Conservation (phyloP, 2,888 invertebrate genomes). For the Xanthorhoe spadicearia region DNA sequence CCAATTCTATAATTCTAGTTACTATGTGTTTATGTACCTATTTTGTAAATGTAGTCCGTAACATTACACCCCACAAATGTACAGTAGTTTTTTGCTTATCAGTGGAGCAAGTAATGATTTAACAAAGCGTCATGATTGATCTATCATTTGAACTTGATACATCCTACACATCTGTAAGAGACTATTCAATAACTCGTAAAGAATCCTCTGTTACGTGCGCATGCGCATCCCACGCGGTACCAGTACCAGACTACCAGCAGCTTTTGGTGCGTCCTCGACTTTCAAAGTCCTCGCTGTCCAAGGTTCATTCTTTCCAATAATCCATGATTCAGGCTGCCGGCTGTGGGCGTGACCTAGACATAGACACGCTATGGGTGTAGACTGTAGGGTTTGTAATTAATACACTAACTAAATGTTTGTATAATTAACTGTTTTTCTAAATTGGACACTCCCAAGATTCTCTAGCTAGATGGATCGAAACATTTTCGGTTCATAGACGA, state of each 20-base stretch:
- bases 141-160: conserved; percentile 30
- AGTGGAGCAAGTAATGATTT: neutral
- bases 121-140: conserved; percentile 9
- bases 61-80: neutral
- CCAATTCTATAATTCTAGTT: neutral
- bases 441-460: too few species aligned
- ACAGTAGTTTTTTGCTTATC: neutral
- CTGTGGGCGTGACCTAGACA: conserved; percentile 39
- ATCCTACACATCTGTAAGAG: conserved; percentile 18
- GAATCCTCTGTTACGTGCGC: conserved; percentile 30
- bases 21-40: neutral
- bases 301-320: conserved; percentile 50
- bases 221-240: conserved; percentile 41
- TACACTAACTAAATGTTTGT: conserved; percentile 4
- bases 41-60: too few species aligned
- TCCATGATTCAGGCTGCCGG: conserved; percentile 42
- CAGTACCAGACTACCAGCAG: conserved; percentile 6
- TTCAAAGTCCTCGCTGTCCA: conserved; percentile 50
- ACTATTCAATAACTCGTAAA: conserved; percentile 44
- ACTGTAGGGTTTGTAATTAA: conserved; percentile 31
- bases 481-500: too few species aligned
- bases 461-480: too few species aligned
- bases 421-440: neutral
- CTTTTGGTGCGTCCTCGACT: conserved; percentile 45
- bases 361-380: conserved; percentile 34